Evolutionary conservation across 1,140 invertebrate species (phyloP), one percentile per base, ranked within the genome.

Genomic region (Goniozus legneri): DNA sequence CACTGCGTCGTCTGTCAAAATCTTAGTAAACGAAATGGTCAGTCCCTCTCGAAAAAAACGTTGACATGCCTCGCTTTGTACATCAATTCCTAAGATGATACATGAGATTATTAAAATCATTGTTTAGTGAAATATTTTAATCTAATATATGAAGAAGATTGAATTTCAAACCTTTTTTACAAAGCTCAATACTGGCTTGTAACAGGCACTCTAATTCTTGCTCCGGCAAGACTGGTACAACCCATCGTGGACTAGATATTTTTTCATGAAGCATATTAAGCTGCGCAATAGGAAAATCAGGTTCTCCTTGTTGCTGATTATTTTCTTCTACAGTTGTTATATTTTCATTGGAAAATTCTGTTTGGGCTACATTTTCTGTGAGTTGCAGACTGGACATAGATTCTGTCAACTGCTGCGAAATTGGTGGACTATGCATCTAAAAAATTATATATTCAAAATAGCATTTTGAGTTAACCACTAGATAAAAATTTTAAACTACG

Each of bases 1-100:
- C 24, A 98, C 95, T 36, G 95, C 95, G 71, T 98, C 95, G 77
- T 98, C 95, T n/a, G 95, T 97, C 59, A 97, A 80, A 68, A 98
- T 95, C 79, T 97, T 97, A 13, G 91, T 94, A 76, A 98, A 98
- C 35, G 94, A 97, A 53, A 94, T 87, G 50, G 91, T 94, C 35
- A 98, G 79, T 14, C 92, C 93, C 73, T 97, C 94, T 59, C 91
- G 84, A 77, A 95, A 96, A 81, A 97, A 97, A 60, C 92, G 81
- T 69, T 97, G 92, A 74, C 95, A 98, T 44, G 88, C 83, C 77
- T 92, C 87, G 70, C 91, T 91, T 66, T 88, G 84, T 49, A 85
- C 84, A 81, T 98, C 95, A 68, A 90, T 77, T 69, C 88, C 91
- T 93, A 67, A 49, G 13, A 34, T 16, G 14, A 34, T 34, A 12